These are phyloP conservation scores for Lutjanus campechanus DNA, from an alignment of 2,797 vertebrate genomes.

Conservation along the genomic window DNA sequence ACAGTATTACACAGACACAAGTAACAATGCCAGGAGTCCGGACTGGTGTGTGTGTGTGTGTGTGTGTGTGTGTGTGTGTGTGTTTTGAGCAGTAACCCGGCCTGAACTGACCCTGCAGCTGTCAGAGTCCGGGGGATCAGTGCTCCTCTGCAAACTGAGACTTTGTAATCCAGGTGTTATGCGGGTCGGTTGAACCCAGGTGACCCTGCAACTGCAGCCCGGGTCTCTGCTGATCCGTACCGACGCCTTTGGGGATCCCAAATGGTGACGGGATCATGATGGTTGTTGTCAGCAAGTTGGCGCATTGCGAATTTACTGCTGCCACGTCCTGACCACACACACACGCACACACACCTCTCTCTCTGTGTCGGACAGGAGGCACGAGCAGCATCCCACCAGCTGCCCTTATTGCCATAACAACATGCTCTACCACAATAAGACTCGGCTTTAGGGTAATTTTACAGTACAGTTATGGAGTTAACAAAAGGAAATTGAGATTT, in stretches of 20 bases:
- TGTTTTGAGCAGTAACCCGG: constrained; percentile 9
- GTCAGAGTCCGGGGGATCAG: constrained; percentile 49
- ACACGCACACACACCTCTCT: constrained; percentile 3
- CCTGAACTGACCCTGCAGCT: constrained; percentile 61
- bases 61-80: constrained; percentile 11
- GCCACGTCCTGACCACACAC: constrained; percentile 56
- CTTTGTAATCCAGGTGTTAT: constrained; percentile 55
- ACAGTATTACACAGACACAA: constrained; percentile 5
- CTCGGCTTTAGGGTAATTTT: neutral
- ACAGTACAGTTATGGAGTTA: neutral
- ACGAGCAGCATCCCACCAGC: constrained; percentile 46
- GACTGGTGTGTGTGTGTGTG: constrained; percentile 21
- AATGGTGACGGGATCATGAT: constrained; percentile 9
- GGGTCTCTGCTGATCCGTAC: constrained; percentile 26
- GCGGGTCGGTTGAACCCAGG: constrained; percentile 23
- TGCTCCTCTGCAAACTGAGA: constrained; percentile 15
- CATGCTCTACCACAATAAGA: constrained; percentile 46
- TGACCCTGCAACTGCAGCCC: constrained; percentile 33
- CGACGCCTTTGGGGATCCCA: constrained; percentile 31
- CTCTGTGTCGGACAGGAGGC: constrained; percentile 33
- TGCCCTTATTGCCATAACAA: constrained; percentile 71
- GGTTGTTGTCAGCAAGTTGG: constrained; percentile 54
- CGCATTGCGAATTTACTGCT: constrained; percentile 75
- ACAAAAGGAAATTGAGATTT: neutral
- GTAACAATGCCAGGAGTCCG: neutral